phyloP scores from a whole-genome alignment of 2,113 vertebrate species.

The Ondatra zibethicus region DNA sequence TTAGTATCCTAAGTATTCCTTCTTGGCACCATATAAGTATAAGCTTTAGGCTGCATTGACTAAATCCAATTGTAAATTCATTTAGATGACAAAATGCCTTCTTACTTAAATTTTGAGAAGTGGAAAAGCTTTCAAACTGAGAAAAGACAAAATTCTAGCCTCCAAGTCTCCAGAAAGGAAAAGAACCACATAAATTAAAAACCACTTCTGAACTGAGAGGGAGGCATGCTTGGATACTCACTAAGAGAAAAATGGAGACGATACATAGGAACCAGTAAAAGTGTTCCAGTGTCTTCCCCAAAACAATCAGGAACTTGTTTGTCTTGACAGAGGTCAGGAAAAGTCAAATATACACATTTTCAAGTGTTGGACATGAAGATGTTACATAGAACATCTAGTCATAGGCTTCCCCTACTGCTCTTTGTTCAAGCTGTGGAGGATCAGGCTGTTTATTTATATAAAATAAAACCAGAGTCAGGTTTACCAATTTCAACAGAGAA shows the following conservation, averaged over 20 bases:
- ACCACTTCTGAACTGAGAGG: not conserved
- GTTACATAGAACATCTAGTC: not conserved
- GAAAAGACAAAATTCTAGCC: not conserved
- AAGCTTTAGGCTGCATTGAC: not conserved
- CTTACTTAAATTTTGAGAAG: not conserved
- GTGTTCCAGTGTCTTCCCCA: not conserved
- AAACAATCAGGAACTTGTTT: not conserved
- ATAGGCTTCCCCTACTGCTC: not conserved
- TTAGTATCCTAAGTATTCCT: not conserved
- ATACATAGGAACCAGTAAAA: not conserved
- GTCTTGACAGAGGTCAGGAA: not conserved
- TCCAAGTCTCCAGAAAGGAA: not conserved
- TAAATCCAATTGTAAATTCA: slow-evolving; percentile 26
- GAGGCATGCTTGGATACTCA: not conserved
- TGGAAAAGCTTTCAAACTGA: slow-evolving; percentile 6
- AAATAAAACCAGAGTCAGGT: not conserved
- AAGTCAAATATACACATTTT: not conserved
- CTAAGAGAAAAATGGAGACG: not conserved
- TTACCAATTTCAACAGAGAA: not conserved
- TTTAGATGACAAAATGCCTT: not conserved
- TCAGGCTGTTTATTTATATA: not conserved
- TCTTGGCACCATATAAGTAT: not conserved
- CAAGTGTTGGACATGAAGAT: not conserved
- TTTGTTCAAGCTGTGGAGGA: not conserved
- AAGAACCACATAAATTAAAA: not conserved